phyloP scores from a whole-genome alignment of 2,888 invertebrate species.

The Heliconius ismenius region DNA sequence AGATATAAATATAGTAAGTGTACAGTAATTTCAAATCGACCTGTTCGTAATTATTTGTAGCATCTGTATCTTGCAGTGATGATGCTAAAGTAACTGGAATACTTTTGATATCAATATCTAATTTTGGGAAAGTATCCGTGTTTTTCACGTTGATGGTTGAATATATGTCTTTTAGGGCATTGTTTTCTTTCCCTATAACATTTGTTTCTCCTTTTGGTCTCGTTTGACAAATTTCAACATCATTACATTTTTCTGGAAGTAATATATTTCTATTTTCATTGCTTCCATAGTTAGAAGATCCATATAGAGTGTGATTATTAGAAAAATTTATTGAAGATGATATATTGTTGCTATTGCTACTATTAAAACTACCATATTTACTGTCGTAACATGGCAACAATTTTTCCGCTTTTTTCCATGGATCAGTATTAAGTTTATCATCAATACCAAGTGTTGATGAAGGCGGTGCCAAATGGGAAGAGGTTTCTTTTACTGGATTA shows the following conservation, averaged over 20 bases:
- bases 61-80: conserved; percentile 53
- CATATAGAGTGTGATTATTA: conserved; percentile 45
- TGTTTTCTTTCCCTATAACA: conserved; percentile 27
- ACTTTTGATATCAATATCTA: conserved; percentile 37
- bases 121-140: conserved; percentile 31
- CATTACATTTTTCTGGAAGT: conserved; percentile 61
- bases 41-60: conserved; percentile 63
- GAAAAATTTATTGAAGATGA: conserved; percentile 55
- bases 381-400: conserved; percentile 45
- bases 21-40: conserved; percentile 75
- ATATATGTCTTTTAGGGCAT: conserved; percentile 21
- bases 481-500: conserved; percentile 56
- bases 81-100: conserved; percentile 34
- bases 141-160: neutral
- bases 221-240: conserved; percentile 59
- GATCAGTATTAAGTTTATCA: conserved; percentile 45
- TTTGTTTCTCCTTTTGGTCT: conserved; percentile 45
- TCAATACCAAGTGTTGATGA: conserved; percentile 46
- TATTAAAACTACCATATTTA: conserved; percentile 47
- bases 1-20: conserved; percentile 70
- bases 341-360: conserved; percentile 49
- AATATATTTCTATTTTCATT: conserved; percentile 49
- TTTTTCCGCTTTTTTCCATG: conserved; percentile 53
- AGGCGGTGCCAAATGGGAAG: conserved; percentile 45
- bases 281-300: conserved; percentile 54